phyloP scores from a whole-genome alignment of 2,888 invertebrate genomes.

The Deroplatys truncata region DNA sequence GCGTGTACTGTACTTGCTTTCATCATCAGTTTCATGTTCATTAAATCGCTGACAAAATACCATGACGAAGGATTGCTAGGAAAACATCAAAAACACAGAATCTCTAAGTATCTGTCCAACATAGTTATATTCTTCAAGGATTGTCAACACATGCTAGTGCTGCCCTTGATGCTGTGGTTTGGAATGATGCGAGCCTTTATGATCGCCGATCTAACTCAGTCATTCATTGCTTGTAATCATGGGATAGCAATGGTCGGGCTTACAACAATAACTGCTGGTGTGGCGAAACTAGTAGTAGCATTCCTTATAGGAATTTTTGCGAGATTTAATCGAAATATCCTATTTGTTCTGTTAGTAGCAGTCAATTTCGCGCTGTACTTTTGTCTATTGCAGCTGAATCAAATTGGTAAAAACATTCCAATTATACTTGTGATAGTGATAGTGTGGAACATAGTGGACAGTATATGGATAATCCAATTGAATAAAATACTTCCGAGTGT shows the following conservation, averaged over 20 bases:
- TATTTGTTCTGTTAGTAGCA: background rate
- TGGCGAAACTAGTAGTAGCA: background rate
- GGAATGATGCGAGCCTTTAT: background rate
- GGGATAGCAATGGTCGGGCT: background rate
- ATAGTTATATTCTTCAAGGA: background rate
- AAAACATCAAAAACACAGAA: background rate
- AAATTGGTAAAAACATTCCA: background rate
- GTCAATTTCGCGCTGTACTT: background rate
- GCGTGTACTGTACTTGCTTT: background rate
- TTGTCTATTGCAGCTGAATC: background rate
- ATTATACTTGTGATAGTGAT: background rate
- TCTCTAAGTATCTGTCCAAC: background rate
- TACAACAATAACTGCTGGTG: background rate
- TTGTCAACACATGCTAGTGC: background rate
- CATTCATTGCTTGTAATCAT: background rate
- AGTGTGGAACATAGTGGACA: background rate
- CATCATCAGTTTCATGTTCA: background rate
- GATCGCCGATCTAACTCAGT: background rate
- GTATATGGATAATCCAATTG: background rate
- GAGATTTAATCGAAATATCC: background rate
- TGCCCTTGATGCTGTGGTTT: background rate
- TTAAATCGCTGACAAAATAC: background rate
- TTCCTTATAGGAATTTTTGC: background rate
- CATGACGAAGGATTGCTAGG: background rate
- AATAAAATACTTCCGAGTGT: background rate